Evolutionary conservation across 2,888 invertebrate species (phyloP).

Genomic region (Monoplex corrugatus): DNA sequence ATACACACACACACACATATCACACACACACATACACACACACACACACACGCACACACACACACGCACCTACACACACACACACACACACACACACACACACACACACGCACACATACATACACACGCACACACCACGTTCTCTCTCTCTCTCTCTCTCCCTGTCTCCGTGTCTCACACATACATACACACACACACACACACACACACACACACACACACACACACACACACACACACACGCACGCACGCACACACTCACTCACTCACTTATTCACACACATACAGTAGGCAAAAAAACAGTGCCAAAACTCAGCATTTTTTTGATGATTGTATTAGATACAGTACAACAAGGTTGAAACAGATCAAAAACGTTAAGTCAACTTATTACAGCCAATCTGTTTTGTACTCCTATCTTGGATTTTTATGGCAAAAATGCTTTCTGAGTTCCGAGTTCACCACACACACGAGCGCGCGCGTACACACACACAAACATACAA

Average conservation of each 20-base stretch:
- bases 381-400: too few species aligned
- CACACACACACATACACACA: neutral
- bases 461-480: too few species aligned
- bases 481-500: too few species aligned
- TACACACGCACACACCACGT: neutral
- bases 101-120: neutral
- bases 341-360: too few species aligned
- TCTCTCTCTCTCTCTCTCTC: neutral
- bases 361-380: too few species aligned
- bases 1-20: neutral
- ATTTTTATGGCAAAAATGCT: too few species aligned
- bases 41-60: neutral
- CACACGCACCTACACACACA: slow-evolving; percentile 6
- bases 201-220: neutral
- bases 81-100: slow-evolving; percentile 22
- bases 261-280: neutral
- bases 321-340: too few species aligned
- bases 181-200: neutral
- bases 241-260: neutral
- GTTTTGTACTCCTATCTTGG: too few species aligned
- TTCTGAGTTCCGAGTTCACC: too few species aligned
- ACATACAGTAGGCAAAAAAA: too few species aligned
- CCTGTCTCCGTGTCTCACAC: neutral
- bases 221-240: neutral
- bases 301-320: too few species aligned